Evolutionary conservation across 2,888 invertebrate genomes (phyloP), one percentile per base, ranked within the genome.

Genomic region (Cheilosia variabilis): DNA sequence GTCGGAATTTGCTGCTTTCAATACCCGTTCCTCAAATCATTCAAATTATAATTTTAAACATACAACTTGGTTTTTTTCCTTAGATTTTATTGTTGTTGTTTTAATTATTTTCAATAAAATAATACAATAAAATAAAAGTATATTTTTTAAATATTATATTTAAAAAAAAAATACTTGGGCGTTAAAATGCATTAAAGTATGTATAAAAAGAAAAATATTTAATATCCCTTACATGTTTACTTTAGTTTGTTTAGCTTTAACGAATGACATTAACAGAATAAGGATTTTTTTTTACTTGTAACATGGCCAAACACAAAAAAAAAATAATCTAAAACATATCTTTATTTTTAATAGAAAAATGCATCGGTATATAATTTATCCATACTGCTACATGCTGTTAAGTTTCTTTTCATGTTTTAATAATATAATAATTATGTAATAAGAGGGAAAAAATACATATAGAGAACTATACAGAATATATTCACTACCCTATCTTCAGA

Each of bases 141-240:
- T 15, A 41, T n/a, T 41, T 57, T 77, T 62, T 69, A 62, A 80
- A 60, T 80, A 73, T 76, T 84, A 71, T 41, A 66, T 60, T 75
- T 78, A 71, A 69, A 69, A 76, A 66, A 69, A 76, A 81, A 86
- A 86, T 86, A 86, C 86, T 86, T 86, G 86, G 76, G 86, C 81
- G 81, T 81, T 86, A 66, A 77, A 83, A 83, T 77, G 76, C 81
- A 72, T 80, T 76, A 72, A 66, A 77, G 22, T 66, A 80, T 86
- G 47, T 65, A 58, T 31, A 63, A 58, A 83, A 63, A 80, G 24
- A 80, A 62, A 34, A 73, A 52, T 53, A 52, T 68, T 47, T 58
- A 60, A 43, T 52, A 71, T 73, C 69, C 79, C 73, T 79, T 75
- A 69, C 50, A 57, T 24, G 71, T 50, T 60, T 53, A 71, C 13